Evolutionary conservation across 2,113 vertebrate genomes (phyloP).

Genomic region (Cettia cetti): DNA sequence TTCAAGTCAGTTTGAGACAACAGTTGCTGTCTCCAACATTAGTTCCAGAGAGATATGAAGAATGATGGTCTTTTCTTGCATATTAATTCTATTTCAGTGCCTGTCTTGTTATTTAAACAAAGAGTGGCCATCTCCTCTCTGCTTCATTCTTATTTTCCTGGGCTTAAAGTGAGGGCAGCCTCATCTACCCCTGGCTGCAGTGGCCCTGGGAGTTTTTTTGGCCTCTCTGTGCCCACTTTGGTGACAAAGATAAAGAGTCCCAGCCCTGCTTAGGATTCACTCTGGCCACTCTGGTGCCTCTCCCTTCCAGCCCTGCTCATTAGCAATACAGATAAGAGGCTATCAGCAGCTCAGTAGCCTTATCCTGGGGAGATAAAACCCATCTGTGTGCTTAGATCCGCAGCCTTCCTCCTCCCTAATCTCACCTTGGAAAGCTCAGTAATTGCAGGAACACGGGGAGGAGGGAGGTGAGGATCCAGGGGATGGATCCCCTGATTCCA

Average conservation of each 20-base stretch:
- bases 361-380: constrained; percentile 40
- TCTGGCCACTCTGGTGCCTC: background rate
- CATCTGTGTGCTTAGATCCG: constrained; percentile 14
- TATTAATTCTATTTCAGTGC: background rate
- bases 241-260: background rate
- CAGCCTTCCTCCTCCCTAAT: background rate
- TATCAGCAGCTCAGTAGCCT: constrained; percentile 27
- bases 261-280: background rate
- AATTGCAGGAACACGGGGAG: background rate
- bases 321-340: constrained; percentile 32
- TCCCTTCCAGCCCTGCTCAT: constrained; percentile 37
- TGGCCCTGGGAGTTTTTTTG: background rate
- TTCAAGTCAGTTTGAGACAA: background rate
- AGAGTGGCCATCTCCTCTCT: background rate
- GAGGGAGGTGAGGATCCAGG: background rate
- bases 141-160: background rate
- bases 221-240: background rate
- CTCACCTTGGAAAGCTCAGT: background rate
- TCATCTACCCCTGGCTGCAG: background rate
- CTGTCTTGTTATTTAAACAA: background rate
- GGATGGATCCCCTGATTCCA: background rate
- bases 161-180: background rate
- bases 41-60: background rate
- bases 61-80: background rate
- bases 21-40: background rate